Base-by-base conservation (phyloP, 30 jellyfish, hydroid and myxozoan species). In the Aurelia aurita region DNA sequence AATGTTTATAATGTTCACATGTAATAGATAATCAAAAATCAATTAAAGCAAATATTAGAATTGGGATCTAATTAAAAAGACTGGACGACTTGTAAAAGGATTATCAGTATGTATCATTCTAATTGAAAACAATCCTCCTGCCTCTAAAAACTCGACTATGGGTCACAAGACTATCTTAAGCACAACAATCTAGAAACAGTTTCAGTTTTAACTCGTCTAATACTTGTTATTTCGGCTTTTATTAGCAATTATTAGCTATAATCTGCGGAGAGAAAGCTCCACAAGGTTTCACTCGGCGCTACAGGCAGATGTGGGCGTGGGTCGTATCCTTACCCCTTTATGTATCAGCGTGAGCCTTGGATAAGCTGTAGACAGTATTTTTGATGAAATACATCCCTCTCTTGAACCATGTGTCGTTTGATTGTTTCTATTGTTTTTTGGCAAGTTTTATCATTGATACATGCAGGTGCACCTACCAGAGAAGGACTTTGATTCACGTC, bases 241-340 rank as follows among this genome's bases (percentile, higher is more conserved):
- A 6, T 39, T 7, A 5, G 51, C 15, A 39, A 39, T 39, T 35
- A 46, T 71, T 44, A 45, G 81, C 27, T 45, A 44, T 71, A 71
- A 71, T 71, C 83, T 71, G 45, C 55, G 3, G 14, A 18, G 54
- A 18, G 39, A 71, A 39, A 69, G 81, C 31, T 29, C 32, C 88
- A 55, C 88, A 76, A 76, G 88, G 88, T 31, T 58, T 76, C 88
- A 28, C 23, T 59, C 66, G 67, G 77, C 39, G 83, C 84, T 15
- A 64, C n/a, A 63, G 80, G 76, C 93, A 83, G 93, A 83, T 83
- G 93, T 71, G 70, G 86, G 93, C 93, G 87, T 70, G 93, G 74
- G 58, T 9, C 46, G 80, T 10, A 10, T 68, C 71, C 85, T 57
- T 29, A 29, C 85, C 88, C 53, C 85, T 58, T 44, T 70, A 11